Conservation (phyloP, 2,888 invertebrate genomes). For the Clitarchus hookeri region DNA sequence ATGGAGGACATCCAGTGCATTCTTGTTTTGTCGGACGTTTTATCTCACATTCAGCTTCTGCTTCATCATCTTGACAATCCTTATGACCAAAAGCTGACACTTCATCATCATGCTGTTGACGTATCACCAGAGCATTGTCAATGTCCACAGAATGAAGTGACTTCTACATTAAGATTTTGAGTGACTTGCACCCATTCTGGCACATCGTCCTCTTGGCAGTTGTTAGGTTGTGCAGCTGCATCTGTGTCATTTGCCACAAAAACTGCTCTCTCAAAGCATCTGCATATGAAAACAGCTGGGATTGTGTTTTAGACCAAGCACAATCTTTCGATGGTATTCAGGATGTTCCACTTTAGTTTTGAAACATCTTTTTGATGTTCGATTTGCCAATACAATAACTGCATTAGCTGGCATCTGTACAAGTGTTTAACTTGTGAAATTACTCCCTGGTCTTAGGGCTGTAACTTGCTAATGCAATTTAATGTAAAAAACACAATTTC, state of each 20-base stretch:
- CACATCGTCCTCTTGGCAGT: neutral
- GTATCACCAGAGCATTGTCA: neutral
- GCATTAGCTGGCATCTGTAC: neutral
- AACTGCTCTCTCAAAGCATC: constrained; percentile 1
- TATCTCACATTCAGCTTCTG: neutral
- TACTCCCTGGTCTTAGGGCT: neutral
- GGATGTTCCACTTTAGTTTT: neutral
- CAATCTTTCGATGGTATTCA: neutral
- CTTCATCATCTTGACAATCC: neutral
- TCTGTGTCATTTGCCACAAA: neutral
- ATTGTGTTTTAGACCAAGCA: neutral
- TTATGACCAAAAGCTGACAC: neutral
- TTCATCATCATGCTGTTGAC: neutral
- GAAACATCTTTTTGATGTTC: neutral
- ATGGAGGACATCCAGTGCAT: neutral
- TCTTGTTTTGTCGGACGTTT: neutral
- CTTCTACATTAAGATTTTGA: neutral
- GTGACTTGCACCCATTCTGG: neutral
- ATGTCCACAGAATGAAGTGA: neutral
- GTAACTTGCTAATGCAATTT: neutral
- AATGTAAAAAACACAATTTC: neutral
- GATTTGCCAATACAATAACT: neutral
- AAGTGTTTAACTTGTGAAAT: neutral
- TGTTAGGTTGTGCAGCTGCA: neutral
- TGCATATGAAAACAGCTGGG: neutral